Conservation (phyloP, 2,797 vertebrate species). For the Rhincodon typus region DNA sequence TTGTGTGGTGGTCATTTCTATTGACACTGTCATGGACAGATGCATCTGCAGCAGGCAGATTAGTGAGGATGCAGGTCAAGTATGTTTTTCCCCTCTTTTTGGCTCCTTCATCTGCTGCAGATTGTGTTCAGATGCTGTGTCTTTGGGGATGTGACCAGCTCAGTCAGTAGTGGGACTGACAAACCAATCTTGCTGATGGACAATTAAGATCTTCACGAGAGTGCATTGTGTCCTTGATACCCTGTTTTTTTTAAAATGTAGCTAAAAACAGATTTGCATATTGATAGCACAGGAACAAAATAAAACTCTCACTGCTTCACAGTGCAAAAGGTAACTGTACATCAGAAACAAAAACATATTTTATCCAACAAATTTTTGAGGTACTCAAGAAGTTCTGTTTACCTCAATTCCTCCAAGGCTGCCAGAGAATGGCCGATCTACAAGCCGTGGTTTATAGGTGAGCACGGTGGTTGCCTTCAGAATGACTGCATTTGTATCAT, state of each 20-base stretch:
- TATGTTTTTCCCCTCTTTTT: too few relatives aligned
- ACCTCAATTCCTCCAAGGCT: conserved; percentile 92
- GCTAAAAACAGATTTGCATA: background rate
- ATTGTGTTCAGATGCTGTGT: too few relatives aligned
- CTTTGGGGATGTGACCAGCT: too few relatives aligned
- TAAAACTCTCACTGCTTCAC: background rate
- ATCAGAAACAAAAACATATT: background rate
- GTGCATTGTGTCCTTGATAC: too few relatives aligned
- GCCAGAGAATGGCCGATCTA: conserved; percentile 88
- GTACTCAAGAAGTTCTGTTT: conserved; percentile 39
- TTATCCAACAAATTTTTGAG: background rate
- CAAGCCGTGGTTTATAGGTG: conserved; percentile 85
- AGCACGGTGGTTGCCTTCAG: conserved; percentile 94
- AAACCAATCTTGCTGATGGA: too few relatives aligned
- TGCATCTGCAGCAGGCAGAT: too few relatives aligned
- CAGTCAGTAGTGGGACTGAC: too few relatives aligned
- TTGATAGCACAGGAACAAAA: background rate
- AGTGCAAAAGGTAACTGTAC: background rate
- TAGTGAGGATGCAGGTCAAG: too few relatives aligned
- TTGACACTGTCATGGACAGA: too few relatives aligned
- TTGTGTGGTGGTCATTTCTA: too few relatives aligned
- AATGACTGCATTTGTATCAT: conserved; percentile 85
- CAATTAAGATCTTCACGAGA: too few relatives aligned
- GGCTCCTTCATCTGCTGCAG: too few relatives aligned
- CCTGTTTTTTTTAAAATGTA: background rate